Conservation (phyloP, 2,888 invertebrate species). For the Cheilosia impressa region DNA sequence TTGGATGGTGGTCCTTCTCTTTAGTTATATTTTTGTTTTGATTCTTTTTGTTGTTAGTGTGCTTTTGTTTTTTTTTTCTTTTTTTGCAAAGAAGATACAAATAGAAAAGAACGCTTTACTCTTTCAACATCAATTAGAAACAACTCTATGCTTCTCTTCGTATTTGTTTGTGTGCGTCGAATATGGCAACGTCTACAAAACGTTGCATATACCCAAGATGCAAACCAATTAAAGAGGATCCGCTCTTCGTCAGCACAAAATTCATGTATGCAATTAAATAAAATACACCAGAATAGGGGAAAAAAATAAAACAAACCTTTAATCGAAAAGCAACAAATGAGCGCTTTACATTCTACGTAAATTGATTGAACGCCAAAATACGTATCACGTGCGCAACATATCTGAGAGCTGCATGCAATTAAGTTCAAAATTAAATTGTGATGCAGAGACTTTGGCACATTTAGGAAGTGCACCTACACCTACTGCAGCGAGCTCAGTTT, state of each 20-base stretch:
- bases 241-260: conserved; percentile 9
- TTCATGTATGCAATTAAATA: conserved; percentile 30
- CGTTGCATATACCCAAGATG: conserved; percentile 55
- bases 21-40: conserved; percentile 69
- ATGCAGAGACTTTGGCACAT: conserved; percentile 30
- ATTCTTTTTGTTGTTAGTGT: conserved; percentile 28
- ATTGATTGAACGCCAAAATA: conserved; percentile 58
- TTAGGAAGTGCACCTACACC: conserved; percentile 13
- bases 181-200: neutral
- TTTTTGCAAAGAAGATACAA: conserved; percentile 36
- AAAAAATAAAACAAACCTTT: conserved; percentile 1
- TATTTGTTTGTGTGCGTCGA: neutral
- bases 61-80: conserved; percentile 9
- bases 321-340: conserved; percentile 39
- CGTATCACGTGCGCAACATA: conserved; percentile 62
- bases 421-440: conserved; percentile 26
- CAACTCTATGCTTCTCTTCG: conserved; percentile 7
- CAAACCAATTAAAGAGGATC: conserved; percentile 64
- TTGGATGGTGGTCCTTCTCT: conserved; percentile 42
- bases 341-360: conserved; percentile 50
- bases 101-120: conserved; percentile 38
- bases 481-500: conserved; percentile 17
- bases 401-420: conserved; percentile 34
- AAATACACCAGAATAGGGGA: neutral
- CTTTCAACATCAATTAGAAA: conserved; percentile 52